These are phyloP conservation scores for Ovibos moschatus DNA, from an alignment of 2,113 vertebrate species.

Conservation along the genomic window DNA sequence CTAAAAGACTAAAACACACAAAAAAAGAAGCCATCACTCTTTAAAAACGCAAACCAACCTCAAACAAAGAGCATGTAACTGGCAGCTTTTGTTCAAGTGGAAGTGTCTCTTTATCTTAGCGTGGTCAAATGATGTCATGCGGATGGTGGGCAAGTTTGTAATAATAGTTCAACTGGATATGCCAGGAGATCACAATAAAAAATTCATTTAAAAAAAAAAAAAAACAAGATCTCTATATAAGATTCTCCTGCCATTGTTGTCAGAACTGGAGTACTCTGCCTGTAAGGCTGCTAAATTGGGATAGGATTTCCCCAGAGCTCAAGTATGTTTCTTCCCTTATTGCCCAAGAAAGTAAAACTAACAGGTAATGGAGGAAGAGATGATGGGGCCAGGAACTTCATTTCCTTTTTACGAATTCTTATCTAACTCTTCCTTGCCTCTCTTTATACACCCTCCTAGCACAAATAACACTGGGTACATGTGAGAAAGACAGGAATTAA, in stretches of 20 bases:
- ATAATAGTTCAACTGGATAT: neutral
- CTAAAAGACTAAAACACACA: neutral
- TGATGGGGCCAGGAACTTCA: neutral
- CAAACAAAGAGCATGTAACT: neutral
- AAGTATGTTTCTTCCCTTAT: neutral
- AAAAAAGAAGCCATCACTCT: neutral
- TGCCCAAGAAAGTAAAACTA: neutral
- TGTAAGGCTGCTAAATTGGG: neutral
- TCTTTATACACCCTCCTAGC: neutral
- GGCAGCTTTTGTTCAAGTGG: neutral
- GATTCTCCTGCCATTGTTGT: neutral
- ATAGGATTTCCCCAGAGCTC: neutral
- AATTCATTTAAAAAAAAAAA: neutral
- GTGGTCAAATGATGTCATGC: neutral
- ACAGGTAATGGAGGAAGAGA: neutral
- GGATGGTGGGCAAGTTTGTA: neutral
- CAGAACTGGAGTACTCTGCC: neutral
- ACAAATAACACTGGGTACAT: neutral
- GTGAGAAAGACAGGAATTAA: neutral
- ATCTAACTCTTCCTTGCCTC: neutral
- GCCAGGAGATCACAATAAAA: neutral
- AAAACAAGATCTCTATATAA: neutral
- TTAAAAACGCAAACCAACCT: neutral
- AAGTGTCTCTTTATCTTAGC: neutral
- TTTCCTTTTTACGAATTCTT: neutral